Conservation (phyloP, 2,888 invertebrate genomes). For the Ophioninae sp. region DNA sequence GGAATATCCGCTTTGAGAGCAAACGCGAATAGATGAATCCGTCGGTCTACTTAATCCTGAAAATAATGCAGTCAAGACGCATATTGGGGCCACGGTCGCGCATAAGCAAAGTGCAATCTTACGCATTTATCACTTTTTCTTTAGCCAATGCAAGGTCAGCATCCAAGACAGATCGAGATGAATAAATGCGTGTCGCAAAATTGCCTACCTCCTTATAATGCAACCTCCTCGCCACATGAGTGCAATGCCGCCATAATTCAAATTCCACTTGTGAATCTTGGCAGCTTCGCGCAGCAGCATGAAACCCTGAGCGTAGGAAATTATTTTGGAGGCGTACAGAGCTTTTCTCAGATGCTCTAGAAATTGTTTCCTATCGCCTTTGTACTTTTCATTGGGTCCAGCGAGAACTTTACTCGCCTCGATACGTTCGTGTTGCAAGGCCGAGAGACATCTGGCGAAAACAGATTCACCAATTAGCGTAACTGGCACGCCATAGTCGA, state of each 20-base stretch:
- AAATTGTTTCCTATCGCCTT: constrained; percentile 90
- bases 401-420: constrained; percentile 89
- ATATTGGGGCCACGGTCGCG: constrained; percentile 35
- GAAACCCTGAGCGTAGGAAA: constrained; percentile 99
- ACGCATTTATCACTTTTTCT: constrained; percentile 1
- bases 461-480: constrained; percentile 99
- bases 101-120: background rate
- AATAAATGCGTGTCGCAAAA: background rate
- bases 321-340: constrained; percentile 98
- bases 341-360: constrained; percentile 93
- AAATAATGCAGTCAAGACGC: constrained; percentile 4
- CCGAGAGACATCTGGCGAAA: constrained; percentile 97
- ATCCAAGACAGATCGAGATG: background rate
- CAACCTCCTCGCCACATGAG: constrained; percentile 99
- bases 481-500: constrained; percentile 98
- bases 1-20: background rate
- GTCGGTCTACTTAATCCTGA: background rate
- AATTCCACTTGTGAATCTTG: constrained; percentile 93
- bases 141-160: constrained; percentile 3
- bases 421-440: constrained; percentile 93
- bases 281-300: constrained; percentile 98
- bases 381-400: constrained; percentile 86
- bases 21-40: background rate
- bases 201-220: constrained; percentile 91
- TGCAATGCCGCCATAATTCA: constrained; percentile 98